phyloP scores from a whole-genome alignment of 2,113 vertebrate genomes.

The Boleophthalmus pectinirostris region DNA sequence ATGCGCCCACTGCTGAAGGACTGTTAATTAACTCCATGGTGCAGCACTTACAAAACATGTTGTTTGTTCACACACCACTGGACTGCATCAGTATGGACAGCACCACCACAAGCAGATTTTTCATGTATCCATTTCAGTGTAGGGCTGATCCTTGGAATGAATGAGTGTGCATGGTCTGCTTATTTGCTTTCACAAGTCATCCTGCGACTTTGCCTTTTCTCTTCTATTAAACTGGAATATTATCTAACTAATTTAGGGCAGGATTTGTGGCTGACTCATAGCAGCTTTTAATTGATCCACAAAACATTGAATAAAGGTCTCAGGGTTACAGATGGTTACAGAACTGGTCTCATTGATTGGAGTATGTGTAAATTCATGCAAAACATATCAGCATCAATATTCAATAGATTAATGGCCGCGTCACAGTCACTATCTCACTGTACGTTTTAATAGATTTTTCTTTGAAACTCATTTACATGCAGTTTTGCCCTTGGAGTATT shows the following conservation, averaged over 20 bases:
- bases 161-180: conserved; percentile 31
- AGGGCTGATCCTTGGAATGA: conserved; percentile 33
- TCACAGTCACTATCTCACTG: not conserved
- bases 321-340: not conserved
- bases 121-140: not conserved
- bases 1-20: conserved; percentile 10
- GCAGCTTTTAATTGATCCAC: not conserved
- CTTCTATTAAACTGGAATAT: conserved; percentile 5
- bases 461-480: not conserved
- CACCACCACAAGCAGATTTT: not conserved
- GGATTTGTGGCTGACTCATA: not conserved
- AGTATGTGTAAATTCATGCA: not conserved
- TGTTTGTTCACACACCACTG: conserved; percentile 15
- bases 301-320: not conserved
- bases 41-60: conserved; percentile 14
- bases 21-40: conserved; percentile 30
- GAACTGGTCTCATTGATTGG: not conserved
- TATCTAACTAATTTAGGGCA: not conserved
- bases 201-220: conserved; percentile 8
- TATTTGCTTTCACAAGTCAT: conserved; percentile 12
- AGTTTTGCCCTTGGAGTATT: not conserved
- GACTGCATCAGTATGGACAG: conserved; percentile 8
- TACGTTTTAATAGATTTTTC: conserved; percentile 9
- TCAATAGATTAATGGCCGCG: not conserved
- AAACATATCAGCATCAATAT: not conserved